A percentile compares a stretch with the other conserved stretches of the same genome.
phyloP scores from a whole-genome alignment of 2,797 vertebrate genomes.

The Peromyscus eremicus region DNA sequence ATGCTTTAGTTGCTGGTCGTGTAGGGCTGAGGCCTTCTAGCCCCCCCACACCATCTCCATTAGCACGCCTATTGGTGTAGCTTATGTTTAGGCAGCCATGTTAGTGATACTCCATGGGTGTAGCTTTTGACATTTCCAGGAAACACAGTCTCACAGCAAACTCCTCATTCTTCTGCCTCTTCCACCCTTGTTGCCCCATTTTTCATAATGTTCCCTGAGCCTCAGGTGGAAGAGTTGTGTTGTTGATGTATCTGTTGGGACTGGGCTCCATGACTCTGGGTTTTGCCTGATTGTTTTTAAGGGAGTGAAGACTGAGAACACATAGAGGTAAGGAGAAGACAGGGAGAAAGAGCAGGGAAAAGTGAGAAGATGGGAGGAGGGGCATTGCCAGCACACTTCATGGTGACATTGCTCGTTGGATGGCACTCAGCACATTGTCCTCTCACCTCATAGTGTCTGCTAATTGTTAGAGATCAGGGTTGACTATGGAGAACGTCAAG shows the following conservation, averaged over 20 bases:
- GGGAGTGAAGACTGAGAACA: background rate
- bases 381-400: fast-evolving
- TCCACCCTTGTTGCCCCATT: background rate
- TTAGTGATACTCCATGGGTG: too few species aligned
- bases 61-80: background rate
- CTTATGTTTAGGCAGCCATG: background rate
- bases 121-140: background rate
- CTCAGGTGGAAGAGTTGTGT: too few species aligned
- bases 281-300: background rate
- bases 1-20: background rate
- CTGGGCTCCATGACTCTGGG: background rate
- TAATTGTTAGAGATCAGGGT: background rate
- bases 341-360: background rate
- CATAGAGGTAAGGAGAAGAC: background rate
- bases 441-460: background rate
- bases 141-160: background rate
- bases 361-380: fast-evolving
- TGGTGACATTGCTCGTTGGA: fast-evolving
- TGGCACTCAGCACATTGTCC: background rate
- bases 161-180: background rate
- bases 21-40: too few species aligned
- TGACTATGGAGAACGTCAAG: background rate
- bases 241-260: background rate
- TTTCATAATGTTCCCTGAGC: background rate
- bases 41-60: too few species aligned